Percentiles rank a stretch among this genome's conserved stretches.
These are phyloP conservation scores for Mesoligia furuncula DNA, from an alignment of 2,888 invertebrate species.

Conservation along the genomic window DNA sequence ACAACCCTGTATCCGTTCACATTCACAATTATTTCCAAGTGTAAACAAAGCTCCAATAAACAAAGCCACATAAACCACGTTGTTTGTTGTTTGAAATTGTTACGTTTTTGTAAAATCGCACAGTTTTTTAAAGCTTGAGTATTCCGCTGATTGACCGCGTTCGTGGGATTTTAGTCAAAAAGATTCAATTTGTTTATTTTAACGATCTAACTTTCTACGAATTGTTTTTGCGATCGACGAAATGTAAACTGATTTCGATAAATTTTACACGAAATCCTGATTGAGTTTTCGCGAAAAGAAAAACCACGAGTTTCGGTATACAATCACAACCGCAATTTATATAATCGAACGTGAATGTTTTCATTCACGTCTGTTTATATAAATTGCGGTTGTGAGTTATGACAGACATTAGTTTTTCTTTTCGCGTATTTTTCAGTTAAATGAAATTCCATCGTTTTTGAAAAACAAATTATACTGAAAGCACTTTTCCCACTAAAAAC, in stretches of 20 bases:
- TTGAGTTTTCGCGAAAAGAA: conserved; percentile 26
- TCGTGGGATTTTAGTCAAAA: conserved; percentile 8
- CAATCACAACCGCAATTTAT: conserved; percentile 33
- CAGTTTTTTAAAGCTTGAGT: conserved; percentile 7
- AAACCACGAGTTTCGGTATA: neutral
- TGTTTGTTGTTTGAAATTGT: conserved; percentile 11
- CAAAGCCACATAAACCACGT: conserved; percentile 29
- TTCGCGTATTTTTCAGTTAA: conserved; percentile 12
- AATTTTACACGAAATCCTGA: conserved; percentile 40
- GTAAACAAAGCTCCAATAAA: conserved; percentile 29
- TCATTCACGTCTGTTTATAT: too few species aligned
- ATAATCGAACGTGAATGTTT: conserved; percentile 1
- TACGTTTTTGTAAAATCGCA: conserved; percentile 30
- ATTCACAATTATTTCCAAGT: conserved; percentile 10
- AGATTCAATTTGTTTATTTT: conserved; percentile 39
- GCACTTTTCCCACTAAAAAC: conserved; percentile 22
- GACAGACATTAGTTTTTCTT: conserved; percentile 8
- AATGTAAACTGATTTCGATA: conserved; percentile 48
- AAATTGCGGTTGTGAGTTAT: neutral
- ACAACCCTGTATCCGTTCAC: neutral
- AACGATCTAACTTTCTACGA: conserved; percentile 35
- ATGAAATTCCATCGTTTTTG: neutral
- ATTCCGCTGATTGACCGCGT: conserved; percentile 23
- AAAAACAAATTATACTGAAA: conserved; percentile 19
- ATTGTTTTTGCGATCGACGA: conserved; percentile 40